Evolutionary conservation across 2,797 vertebrate genomes (phyloP).

Genomic region (Psittacula echo): DNA sequence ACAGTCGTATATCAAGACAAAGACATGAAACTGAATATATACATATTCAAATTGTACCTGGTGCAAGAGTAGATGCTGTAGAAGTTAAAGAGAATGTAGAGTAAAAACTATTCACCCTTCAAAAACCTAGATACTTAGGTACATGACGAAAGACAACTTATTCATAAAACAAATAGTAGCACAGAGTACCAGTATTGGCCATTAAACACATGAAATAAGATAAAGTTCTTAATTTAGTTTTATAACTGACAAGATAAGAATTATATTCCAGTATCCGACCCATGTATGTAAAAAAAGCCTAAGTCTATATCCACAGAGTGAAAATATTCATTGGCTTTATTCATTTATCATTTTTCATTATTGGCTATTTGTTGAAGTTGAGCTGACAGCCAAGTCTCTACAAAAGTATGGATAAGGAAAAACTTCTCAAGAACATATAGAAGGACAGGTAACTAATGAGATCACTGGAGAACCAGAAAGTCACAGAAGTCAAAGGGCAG

Average conservation of each 20-base stretch:
- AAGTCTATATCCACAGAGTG: neutral
- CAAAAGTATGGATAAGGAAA: neutral
- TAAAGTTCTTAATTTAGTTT: neutral
- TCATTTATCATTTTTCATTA: neutral
- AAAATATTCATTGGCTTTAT: neutral
- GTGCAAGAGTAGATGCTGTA: neutral
- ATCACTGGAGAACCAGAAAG: neutral
- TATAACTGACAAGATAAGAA: neutral
- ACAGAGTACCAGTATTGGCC: too few species aligned
- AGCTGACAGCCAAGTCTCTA: neutral
- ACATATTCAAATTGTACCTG: neutral
- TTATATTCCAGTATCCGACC: neutral
- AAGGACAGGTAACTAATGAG: neutral
- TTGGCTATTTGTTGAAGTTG: neutral
- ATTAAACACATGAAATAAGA: neutral
- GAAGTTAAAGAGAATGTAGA: neutral
- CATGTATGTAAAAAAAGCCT: neutral
- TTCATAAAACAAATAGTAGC: neutral
- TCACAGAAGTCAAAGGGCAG: neutral
- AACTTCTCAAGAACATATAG: neutral
- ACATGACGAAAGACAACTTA: neutral
- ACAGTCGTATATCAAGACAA: neutral
- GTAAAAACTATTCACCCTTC: neutral
- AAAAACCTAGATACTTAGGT: neutral
- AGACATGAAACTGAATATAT: neutral